A percentile compares a stretch with the other conserved stretches of the same genome.
Evolutionary conservation across 2,113 vertebrate species (phyloP).

Genomic region (Odocoileus virginianus): DNA sequence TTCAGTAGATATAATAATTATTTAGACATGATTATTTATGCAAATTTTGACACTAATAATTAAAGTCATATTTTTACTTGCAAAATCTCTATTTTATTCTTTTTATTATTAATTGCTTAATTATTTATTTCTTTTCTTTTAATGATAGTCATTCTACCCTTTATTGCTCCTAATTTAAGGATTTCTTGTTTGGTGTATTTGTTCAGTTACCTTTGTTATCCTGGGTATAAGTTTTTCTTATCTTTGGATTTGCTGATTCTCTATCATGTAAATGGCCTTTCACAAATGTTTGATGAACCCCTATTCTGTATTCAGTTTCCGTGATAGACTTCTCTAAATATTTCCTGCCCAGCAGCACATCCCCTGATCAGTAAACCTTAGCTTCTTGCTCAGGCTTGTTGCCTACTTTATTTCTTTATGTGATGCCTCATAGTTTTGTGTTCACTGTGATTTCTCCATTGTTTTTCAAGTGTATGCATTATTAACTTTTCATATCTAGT

Average conservation of each 20-base stretch:
- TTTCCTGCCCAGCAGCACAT: not conserved
- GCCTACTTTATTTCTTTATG: not conserved
- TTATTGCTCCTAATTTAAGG: not conserved
- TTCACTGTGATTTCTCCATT: not conserved
- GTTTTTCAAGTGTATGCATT: not conserved
- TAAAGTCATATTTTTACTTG: not conserved
- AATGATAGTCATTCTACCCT: not conserved
- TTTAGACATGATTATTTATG: not conserved
- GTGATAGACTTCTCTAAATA: too few species aligned
- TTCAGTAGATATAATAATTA: not conserved
- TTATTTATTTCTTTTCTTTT: not conserved
- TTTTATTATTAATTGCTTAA: not conserved
- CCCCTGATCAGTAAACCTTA: not conserved
- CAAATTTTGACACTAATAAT: not conserved
- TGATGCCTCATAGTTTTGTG: not conserved
- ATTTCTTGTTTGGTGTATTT: not conserved
- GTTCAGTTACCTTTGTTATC: not conserved
- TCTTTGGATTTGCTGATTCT: not conserved
- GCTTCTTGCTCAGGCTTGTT: not conserved
- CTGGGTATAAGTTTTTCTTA: not conserved
- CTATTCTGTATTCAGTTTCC: not conserved
- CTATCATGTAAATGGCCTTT: not conserved
- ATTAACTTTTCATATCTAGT: not conserved
- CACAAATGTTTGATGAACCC: not conserved
- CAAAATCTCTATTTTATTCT: not conserved